phyloP scores from a whole-genome alignment of 2,797 vertebrate genomes.

The Diglossa cyanea region DNA sequence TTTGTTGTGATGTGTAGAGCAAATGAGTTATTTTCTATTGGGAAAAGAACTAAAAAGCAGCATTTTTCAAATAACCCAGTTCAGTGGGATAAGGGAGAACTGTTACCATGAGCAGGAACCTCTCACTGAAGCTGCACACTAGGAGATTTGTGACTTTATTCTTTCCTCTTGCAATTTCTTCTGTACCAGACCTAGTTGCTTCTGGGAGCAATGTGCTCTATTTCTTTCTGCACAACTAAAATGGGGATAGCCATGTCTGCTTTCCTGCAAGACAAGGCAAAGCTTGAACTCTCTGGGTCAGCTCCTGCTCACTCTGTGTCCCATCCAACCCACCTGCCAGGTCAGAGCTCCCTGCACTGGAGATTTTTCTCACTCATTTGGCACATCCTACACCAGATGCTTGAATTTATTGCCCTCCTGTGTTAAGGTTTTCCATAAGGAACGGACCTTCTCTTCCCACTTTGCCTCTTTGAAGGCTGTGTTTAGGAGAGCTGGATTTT shows the following conservation, averaged over 20 bases:
- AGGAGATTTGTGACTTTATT: neutral
- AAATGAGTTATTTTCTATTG: neutral
- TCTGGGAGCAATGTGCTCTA: neutral
- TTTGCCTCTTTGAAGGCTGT: neutral
- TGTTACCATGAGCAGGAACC: neutral
- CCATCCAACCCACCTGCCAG: rapidly evolving
- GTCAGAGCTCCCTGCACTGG: neutral
- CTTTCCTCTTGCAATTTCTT: neutral
- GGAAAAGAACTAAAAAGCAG: neutral
- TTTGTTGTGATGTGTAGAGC: neutral
- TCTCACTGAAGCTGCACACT: neutral
- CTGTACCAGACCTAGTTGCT: neutral
- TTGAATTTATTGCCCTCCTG: neutral
- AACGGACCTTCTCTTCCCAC: neutral
- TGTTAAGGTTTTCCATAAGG: neutral
- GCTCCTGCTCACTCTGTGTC: neutral
- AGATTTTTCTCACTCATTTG: neutral
- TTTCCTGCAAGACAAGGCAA: neutral
- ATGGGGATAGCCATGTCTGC: rapidly evolving
- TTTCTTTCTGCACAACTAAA: neutral
- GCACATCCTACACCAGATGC: neutral
- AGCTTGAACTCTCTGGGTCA: neutral
- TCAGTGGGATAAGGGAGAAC: neutral
- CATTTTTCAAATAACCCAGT: neutral
- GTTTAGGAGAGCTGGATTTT: neutral